Base-by-base conservation (phyloP, 92 coral and sea anemone species). In the Anthopleura xanthogrammica region DNA sequence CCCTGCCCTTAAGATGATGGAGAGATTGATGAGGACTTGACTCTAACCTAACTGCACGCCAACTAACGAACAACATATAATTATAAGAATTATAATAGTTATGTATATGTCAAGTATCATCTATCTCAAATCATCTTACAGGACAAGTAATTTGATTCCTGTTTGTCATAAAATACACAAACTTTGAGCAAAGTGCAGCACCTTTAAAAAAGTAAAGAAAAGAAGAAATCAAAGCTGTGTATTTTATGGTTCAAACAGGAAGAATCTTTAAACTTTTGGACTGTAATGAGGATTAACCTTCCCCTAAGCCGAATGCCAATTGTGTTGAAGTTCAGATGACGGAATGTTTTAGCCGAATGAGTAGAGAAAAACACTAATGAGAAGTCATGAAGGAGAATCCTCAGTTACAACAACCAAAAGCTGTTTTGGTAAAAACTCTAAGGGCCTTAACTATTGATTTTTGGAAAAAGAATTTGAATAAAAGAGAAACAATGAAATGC, bases 301-400 rank as follows among this genome's bases (percentile, higher is more conserved):
- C 74, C 43, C 42, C 74, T 68, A 68, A 68, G 43, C 74, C 74
- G 46, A 10, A 68, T 68, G 74, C 74, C 74, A 68, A 68, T 68
- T 1, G 29, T 68, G 11, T 24, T 16, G 74, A 12, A 68, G 16
- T 4, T 7, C 13, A 24, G 58, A 62, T n/a, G 42, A 2, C 74
- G 0, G 17, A 29, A 68, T 68, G 16, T 68, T 68, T 68, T 68
- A 29, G 74, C 42, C 41, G 41, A 7, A 23, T 68, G 42, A 68
- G 17, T 68, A 11, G 14, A 14, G 14, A 14, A 68, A 23, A 13
- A 68, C 4, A 3, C 74, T 68, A 24, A 68, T 68, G 29, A 68
- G 2, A 23, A 62, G 7, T 20, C 0, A 8, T 68, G 74, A 68
- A 68, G 74, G 29, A 24, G 41, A 68, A 29, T 29, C 74, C 74